phyloP scores from a whole-genome alignment of 1,140 invertebrate species.

The Anadara kagoshimensis region DNA sequence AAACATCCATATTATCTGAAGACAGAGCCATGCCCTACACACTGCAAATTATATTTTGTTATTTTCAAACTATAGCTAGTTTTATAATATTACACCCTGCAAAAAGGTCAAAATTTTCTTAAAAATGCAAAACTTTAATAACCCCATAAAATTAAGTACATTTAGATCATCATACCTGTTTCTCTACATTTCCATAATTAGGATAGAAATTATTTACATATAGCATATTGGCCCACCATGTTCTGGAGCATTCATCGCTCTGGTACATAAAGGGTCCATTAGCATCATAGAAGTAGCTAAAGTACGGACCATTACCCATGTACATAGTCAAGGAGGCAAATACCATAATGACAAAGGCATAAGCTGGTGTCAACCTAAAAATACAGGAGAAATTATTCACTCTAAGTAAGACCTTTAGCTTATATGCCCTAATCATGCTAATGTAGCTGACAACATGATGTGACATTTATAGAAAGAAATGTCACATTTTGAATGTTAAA shows the following conservation, averaged over 20 bases:
- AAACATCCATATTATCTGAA: too few relatives aligned
- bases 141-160: too few relatives aligned
- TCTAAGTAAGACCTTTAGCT: background rate
- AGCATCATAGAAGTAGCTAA: background rate
- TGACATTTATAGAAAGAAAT: background rate
- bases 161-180: slow-evolving; percentile 40
- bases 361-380: slow-evolving; percentile 50
- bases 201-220: slow-evolving; percentile 86
- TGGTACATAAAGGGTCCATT: background rate
- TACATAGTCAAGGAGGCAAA: slow-evolving; percentile 49
- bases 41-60: too few relatives aligned
- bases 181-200: slow-evolving; percentile 69
- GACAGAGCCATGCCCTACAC: too few relatives aligned
- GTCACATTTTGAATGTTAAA: too few relatives aligned
- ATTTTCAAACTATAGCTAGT: too few relatives aligned
- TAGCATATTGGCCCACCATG: slow-evolving; percentile 88
- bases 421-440: background rate
- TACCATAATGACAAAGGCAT: slow-evolving; percentile 46
- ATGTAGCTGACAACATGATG: background rate
- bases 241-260: slow-evolving; percentile 76
- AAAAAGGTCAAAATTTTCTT: too few relatives aligned
- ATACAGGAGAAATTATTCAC: background rate
- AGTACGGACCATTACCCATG: slow-evolving; percentile 54
- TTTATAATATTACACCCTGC: too few relatives aligned
- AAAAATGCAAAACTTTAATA: too few relatives aligned